Percentiles rank a stretch among this genome's conserved stretches.
Evolutionary conservation across 2,888 invertebrate genomes (phyloP).

Genomic region (Lordiphosa andalusiaca): DNA sequence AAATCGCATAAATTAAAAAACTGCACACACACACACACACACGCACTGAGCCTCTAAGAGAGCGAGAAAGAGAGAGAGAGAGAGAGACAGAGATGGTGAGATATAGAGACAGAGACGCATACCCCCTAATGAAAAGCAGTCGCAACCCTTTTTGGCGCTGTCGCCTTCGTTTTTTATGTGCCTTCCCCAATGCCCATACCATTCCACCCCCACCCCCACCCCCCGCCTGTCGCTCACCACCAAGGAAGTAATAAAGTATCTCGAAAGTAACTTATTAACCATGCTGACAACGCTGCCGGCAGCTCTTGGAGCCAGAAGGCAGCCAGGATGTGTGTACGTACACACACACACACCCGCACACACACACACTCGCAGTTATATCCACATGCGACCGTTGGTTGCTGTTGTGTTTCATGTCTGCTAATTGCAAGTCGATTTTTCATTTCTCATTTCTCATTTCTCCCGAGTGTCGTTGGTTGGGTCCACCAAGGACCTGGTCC

Average conservation of each 20-base stretch:
- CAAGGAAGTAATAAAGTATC: slow-evolving; percentile 76
- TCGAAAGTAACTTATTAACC: slow-evolving; percentile 76
- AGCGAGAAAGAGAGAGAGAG: slow-evolving; percentile 7
- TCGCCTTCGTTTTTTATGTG: slow-evolving; percentile 5
- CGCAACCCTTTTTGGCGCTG: slow-evolving; percentile 33
- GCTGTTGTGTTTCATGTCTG: slow-evolving; percentile 68
- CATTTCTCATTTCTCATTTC: slow-evolving; percentile 73
- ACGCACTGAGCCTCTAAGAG: slow-evolving; percentile 12
- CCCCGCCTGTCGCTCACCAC: slow-evolving; percentile 45
- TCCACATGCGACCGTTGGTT: background rate
- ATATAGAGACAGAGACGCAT: too few species aligned
- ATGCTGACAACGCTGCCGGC: slow-evolving; percentile 66
- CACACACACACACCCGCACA: slow-evolving; percentile 21
- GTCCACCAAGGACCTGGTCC: slow-evolving; percentile 25
- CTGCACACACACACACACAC: slow-evolving; percentile 37
- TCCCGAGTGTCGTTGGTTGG: slow-evolving; percentile 42
- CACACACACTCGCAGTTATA: slow-evolving; percentile 3
- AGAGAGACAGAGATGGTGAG: background rate
- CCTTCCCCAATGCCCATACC: background rate
- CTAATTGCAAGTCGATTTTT: slow-evolving; percentile 76
- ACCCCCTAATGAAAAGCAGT: slow-evolving; percentile 43
- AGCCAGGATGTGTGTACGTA: slow-evolving; percentile 15
- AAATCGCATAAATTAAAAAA: slow-evolving; percentile 72
- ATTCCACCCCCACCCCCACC: background rate
- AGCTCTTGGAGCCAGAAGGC: slow-evolving; percentile 47